Evolutionary conservation across 2,888 invertebrate species (phyloP), one percentile per base, ranked within the genome.

Genomic region (Harpalus rubripes): DNA sequence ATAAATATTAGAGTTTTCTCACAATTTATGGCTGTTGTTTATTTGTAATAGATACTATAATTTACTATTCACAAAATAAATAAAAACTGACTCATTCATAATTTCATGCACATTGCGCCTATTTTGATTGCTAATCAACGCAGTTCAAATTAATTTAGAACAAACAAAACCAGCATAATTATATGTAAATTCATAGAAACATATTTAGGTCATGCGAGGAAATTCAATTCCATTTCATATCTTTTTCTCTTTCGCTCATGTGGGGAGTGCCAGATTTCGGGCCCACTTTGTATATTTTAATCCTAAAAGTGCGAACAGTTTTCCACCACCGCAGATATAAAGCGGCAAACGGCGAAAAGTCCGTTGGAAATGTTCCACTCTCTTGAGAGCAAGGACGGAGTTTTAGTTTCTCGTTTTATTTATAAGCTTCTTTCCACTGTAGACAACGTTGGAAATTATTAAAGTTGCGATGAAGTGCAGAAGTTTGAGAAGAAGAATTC

Each of bases 361-460:
- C 63, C 8, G 5, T 41, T 68, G 6, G 10, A 32, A 68, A 68
- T 32, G n/a, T 6, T 68, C 68, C 68, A n/a, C 68, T 68, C 39
- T 68, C 4, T 5, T 12, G 63, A 18, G 22, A 63, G 12, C 12
- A 18, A 22, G 63, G 22, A 10, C 10, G 15, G 26, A 68, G 68
- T 68, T 68, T 39, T 68, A 68, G 68, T 68, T 68, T n/a, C 26
- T 68, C 68, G 68, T 68, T 68, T 68, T 68, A 68, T 68, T 68
- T 68, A 68, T 68, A 68, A 68, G 68, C 68, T 68, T 68, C 68
- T 68, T 68, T 68, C 68, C 68, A 68, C 68, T 68, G 39, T 68
- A 68, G 68, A 68, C 68, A 68, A 68, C 68, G 39, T 39, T 10
- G 68, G 68, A 68, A 68, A 68, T 68, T 39, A 68, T 68, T 68